Percentiles rank a stretch among this genome's conserved stretches.
These are phyloP conservation scores for Melanocharis versteri DNA, from an alignment of 2,113 vertebrate species.

Conservation along the genomic window DNA sequence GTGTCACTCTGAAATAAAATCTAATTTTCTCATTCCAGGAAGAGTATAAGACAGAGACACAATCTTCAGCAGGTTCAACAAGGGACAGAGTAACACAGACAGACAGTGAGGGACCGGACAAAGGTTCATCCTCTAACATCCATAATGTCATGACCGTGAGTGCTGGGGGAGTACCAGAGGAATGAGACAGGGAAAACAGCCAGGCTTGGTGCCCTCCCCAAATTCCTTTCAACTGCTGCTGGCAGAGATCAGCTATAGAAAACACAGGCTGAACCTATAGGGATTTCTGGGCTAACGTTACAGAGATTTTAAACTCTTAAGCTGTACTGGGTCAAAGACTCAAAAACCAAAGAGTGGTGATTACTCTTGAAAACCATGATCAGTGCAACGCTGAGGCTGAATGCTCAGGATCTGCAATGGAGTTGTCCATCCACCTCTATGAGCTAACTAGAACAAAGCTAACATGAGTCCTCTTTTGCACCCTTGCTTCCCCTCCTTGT, in stretches of 20 bases:
- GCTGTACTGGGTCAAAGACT: background rate
- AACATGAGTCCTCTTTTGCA: background rate
- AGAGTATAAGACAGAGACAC: background rate
- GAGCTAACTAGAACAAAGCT: background rate
- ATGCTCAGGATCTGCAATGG: accelerated
- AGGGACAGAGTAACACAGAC: background rate
- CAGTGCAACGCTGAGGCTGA: background rate
- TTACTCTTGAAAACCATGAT: background rate
- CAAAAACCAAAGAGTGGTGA: accelerated
- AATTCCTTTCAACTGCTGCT: background rate
- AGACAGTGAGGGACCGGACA: background rate
- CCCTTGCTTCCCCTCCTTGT: background rate
- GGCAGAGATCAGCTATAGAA: background rate
- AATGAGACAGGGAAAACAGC: background rate
- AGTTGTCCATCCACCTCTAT: background rate
- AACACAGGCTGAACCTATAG: background rate
- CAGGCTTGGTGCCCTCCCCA: background rate
- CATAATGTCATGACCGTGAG: accelerated
- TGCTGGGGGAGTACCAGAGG: background rate
- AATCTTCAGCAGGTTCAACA: background rate
- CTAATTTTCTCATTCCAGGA: background rate
- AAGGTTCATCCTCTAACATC: background rate
- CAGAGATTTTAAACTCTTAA: background rate
- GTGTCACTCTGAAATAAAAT: background rate
- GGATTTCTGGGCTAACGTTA: background rate